Conservation (phyloP, 2,888 invertebrate species). For the Stratiomys singularior region DNA sequence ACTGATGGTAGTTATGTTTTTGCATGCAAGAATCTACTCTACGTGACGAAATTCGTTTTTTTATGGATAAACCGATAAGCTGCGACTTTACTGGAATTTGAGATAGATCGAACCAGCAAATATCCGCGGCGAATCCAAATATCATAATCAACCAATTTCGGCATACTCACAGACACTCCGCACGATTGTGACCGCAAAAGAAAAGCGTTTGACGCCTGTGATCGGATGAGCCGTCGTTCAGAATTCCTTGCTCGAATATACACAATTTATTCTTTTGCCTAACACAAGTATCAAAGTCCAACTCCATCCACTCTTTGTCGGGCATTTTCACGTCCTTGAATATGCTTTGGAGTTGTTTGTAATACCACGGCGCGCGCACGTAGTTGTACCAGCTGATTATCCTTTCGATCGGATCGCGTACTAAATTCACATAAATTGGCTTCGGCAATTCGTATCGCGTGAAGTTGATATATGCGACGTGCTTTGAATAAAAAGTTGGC, state of each 20-base stretch:
- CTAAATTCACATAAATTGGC: constrained; percentile 90
- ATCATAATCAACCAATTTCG: constrained; percentile 78
- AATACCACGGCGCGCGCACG: constrained; percentile 90
- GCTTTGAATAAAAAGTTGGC: constrained; percentile 52
- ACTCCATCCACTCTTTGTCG: constrained; percentile 76
- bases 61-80: too few relatives aligned
- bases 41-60: too few relatives aligned
- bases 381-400: constrained; percentile 94
- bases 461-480: constrained; percentile 41
- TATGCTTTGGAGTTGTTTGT: constrained; percentile 74
- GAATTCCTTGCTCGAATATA: constrained; percentile 80
- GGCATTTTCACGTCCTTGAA: constrained; percentile 54
- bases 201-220: constrained; percentile 87
- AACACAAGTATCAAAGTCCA: constrained; percentile 89
- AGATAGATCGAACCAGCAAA: too few relatives aligned
- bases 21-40: too few relatives aligned
- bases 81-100: too few relatives aligned
- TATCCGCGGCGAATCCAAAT: constrained; percentile 60
- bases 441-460: constrained; percentile 73
- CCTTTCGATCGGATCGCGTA: constrained; percentile 88
- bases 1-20: too few relatives aligned
- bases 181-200: constrained; percentile 87
- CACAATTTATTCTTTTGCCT: constrained; percentile 82
- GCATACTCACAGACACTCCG: constrained; percentile 79
- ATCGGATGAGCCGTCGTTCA: constrained; percentile 83